Evolutionary conservation across 2,888 invertebrate species (phyloP).

Genomic region (Aphidoletes aphidimyza): DNA sequence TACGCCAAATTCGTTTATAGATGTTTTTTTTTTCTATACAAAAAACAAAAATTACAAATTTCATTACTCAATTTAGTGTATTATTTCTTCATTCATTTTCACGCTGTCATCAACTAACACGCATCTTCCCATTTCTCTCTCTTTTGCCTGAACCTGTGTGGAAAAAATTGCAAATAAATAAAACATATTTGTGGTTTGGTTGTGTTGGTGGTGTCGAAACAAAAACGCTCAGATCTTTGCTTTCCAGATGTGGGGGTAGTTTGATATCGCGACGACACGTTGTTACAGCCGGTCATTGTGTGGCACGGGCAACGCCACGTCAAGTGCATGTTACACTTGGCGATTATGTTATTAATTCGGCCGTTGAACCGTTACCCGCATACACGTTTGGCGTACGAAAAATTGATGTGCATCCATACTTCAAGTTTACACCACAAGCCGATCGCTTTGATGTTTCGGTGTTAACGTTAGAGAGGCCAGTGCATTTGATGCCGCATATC

Average conservation of each 20-base stretch:
- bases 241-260: slow-evolving; percentile 87
- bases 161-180: not conserved
- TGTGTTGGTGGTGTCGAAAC: slow-evolving; percentile 52
- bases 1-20: not conserved
- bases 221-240: slow-evolving; percentile 56
- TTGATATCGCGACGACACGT: slow-evolving; percentile 90
- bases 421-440: slow-evolving; percentile 92
- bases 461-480: slow-evolving; percentile 84
- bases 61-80: not conserved
- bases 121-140: slow-evolving; percentile 53
- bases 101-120: slow-evolving; percentile 53
- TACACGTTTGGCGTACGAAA: slow-evolving; percentile 92
- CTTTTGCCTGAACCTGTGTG: not conserved
- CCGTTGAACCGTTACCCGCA: slow-evolving; percentile 89
- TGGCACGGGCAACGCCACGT: slow-evolving; percentile 87
- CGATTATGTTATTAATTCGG: slow-evolving; percentile 94
- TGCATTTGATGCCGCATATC: slow-evolving; percentile 91
- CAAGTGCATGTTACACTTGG: slow-evolving; percentile 88
- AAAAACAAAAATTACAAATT: not conserved
- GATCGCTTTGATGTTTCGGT: slow-evolving; percentile 93
- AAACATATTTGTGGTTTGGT: slow-evolving; percentile 32
- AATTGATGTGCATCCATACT: slow-evolving; percentile 90
- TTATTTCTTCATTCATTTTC: slow-evolving; percentile 53
- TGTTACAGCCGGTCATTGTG: slow-evolving; percentile 94
- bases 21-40: not conserved